Conservation (phyloP, 2,888 invertebrate species). For the Drosophila cognata region DNA sequence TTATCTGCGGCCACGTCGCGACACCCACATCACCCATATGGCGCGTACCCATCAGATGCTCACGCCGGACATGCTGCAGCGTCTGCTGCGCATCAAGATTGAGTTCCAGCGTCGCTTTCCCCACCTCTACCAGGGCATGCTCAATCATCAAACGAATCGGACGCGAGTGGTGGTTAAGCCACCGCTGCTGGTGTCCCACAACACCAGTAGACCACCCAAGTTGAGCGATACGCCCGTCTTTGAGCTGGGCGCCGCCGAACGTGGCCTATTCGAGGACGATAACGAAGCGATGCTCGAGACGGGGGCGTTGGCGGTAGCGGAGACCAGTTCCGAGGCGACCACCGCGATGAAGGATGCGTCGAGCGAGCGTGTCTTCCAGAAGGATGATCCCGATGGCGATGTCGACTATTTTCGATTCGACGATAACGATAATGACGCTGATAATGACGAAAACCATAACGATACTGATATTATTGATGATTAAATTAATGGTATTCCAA, state of each 20-base stretch:
- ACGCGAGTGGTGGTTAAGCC: constrained; percentile 68
- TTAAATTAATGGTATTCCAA: constrained; percentile 41
- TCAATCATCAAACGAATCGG: constrained; percentile 62
- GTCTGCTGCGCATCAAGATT: constrained; percentile 69
- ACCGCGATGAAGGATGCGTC: constrained; percentile 6
- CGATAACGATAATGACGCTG: constrained; percentile 35
- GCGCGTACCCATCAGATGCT: constrained; percentile 44
- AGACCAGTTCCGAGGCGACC: constrained; percentile 10
- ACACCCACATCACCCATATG: constrained; percentile 56
- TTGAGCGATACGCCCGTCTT: constrained; percentile 46
- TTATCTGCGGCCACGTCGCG: constrained; percentile 69
- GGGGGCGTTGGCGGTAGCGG: neutral
- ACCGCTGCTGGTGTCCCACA: constrained; percentile 62
- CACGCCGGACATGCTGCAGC: constrained; percentile 76
- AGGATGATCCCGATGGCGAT: constrained; percentile 28
- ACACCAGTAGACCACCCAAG: neutral
- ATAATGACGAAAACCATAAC: constrained; percentile 30
- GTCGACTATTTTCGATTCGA: constrained; percentile 73
- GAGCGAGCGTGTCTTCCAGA: constrained; percentile 20
- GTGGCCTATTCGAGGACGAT: constrained; percentile 45
- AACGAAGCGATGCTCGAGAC: neutral
- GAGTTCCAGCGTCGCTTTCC: constrained; percentile 78
- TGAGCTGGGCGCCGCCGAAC: constrained; percentile 79
- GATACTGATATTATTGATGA: constrained; percentile 48
- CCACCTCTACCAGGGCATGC: constrained; percentile 72